These are phyloP conservation scores for Heteropelma amictum DNA, from an alignment of 2,888 invertebrate species.

Conservation along the genomic window DNA sequence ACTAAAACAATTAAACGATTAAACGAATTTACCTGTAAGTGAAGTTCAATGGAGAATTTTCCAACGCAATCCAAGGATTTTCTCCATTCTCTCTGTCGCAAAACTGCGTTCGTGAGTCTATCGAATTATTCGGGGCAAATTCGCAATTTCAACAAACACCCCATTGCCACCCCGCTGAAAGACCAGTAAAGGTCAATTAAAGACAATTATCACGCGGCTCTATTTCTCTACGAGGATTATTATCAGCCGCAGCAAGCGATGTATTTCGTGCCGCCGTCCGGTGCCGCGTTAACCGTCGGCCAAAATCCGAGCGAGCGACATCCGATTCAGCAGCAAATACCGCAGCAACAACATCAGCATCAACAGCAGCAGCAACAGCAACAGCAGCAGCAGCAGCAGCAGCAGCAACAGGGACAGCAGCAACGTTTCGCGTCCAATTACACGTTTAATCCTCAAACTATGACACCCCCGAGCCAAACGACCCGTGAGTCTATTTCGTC, in stretches of 20 bases:
- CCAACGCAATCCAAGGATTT: too few relatives aligned
- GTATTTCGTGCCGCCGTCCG: slow-evolving; percentile 75
- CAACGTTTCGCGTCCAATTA: slow-evolving; percentile 72
- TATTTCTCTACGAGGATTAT: slow-evolving; percentile 23
- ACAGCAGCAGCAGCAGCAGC: slow-evolving; percentile 61
- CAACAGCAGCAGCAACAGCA: slow-evolving; percentile 68
- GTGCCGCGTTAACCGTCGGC: slow-evolving; percentile 69
- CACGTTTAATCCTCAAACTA: slow-evolving; percentile 72
- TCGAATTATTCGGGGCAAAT: too few relatives aligned
- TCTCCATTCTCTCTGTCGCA: too few relatives aligned
- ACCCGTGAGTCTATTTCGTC: slow-evolving; percentile 62
- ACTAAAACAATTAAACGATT: too few relatives aligned
- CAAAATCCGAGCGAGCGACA: slow-evolving; percentile 69
- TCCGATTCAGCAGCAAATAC: slow-evolving; percentile 64
- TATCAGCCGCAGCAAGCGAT: slow-evolving; percentile 73
- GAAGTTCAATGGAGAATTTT: too few relatives aligned
- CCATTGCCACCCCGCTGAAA: too few relatives aligned
- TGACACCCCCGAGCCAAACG: slow-evolving; percentile 73
- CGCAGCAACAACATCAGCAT: slow-evolving; percentile 68
- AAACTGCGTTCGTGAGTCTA: too few relatives aligned
- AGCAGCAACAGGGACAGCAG: slow-evolving; percentile 68
- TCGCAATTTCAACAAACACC: too few relatives aligned
- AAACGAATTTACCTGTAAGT: background rate
- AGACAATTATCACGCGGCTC: too few relatives aligned
- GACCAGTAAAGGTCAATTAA: too few relatives aligned